Base-by-base conservation (phyloP, 2,888 invertebrate genomes). In the Tiphia femorata region DNA sequence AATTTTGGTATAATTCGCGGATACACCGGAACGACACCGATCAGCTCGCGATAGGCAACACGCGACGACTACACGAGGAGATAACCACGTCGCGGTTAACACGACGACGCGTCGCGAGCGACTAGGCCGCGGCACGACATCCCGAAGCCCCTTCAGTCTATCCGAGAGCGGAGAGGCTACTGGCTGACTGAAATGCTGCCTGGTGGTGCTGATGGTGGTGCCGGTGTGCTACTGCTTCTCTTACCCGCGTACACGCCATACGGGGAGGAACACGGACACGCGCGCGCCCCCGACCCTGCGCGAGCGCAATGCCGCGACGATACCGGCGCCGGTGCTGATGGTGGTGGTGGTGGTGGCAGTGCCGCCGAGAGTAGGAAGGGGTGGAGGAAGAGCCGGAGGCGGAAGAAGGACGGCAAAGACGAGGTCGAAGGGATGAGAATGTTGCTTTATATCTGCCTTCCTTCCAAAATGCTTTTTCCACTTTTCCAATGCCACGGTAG, bases 231-330 rank as follows among this genome's bases (percentile, higher is more conserved):
- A 70, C 69, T 69, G 62, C 67, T 65, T 64, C 53, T 60, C 53
- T 54, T 17, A 38, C 55, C 62, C 63, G 55, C 62, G 60, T 59
- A 68, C 59, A 71, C 62, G 56, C 54, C 55, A 59, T 58, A 64
- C 58, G 60, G 58, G 49, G 49, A 48, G 43, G 64, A 69, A 69
- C 70, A 64, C 61, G 71, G 72, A 70, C 72, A 73, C 75, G 75
- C 75, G 75, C 72, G 72, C 62, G 21, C 40, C 46, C 54, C 47
- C 70, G 59, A 55, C 53, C 57, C 54, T 72, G 73, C 76, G 70
- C 70, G 68, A 68, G 76, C 77, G 77, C 78, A 76, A 63, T 69
- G 58, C 67, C 61, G 63, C 49, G 68, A 52, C 55, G 53, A n/a
- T n/a, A n/a, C n/a, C n/a, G n/a, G n/a, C n/a, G n/a, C n/a, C n/a